These are phyloP conservation scores for Zaprionus taronus DNA, from an alignment of 1,140 invertebrate genomes.

Conservation along the genomic window DNA sequence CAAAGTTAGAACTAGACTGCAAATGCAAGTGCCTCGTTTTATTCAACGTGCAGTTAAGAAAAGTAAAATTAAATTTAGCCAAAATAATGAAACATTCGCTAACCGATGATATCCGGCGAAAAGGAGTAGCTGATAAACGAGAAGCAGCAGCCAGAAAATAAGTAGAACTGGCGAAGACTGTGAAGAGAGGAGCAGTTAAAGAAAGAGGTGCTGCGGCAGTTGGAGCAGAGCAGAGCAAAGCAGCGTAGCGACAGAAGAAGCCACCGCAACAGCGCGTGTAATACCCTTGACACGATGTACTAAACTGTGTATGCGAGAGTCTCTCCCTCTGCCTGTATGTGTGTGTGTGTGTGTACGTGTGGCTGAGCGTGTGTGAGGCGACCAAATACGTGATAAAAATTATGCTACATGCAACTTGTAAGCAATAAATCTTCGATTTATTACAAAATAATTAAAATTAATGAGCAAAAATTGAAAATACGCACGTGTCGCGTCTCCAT, in stretches of 20 bases:
- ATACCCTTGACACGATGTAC: slow-evolving; percentile 26
- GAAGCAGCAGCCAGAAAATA: background rate
- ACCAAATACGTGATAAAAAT: slow-evolving; percentile 74
- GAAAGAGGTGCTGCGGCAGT: background rate
- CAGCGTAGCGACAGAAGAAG: slow-evolving; percentile 25
- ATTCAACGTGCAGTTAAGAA: no score
- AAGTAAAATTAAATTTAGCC: no score
- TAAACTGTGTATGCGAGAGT: background rate
- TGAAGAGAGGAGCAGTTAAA: background rate
- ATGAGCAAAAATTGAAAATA: slow-evolving; percentile 80
- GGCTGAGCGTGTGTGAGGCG: slow-evolving; percentile 1
- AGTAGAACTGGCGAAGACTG: background rate
- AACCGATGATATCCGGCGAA: no score
- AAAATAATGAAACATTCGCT: no score
- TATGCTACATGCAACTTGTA: slow-evolving; percentile 72
- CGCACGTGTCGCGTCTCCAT: slow-evolving; percentile 57
- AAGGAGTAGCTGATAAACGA: no score
- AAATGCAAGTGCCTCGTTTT: no score
- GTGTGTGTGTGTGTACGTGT: background rate
- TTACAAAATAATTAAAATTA: slow-evolving; percentile 83
- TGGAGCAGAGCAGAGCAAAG: background rate
- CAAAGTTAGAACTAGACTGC: no score
- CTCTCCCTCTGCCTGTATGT: background rate
- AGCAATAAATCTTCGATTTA: slow-evolving; percentile 82
- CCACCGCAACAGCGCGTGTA: slow-evolving; percentile 33